Evolutionary conservation across 2,113 vertebrate species (phyloP).

Genomic region (Ancistrus triradiatus): DNA sequence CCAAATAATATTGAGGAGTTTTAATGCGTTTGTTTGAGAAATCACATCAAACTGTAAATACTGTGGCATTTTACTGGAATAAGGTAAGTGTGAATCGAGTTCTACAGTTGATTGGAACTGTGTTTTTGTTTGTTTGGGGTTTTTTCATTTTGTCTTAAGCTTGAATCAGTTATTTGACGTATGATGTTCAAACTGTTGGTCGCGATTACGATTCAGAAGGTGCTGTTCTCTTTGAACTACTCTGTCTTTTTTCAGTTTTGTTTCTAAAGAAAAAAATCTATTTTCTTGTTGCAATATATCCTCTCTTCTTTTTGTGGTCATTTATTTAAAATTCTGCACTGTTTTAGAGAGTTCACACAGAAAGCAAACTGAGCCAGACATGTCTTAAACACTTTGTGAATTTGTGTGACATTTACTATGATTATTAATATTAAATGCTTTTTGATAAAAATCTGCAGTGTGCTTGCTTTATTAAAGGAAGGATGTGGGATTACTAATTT

Average conservation of each 20-base stretch:
- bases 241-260: slow-evolving; percentile 44
- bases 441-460: slow-evolving; percentile 67
- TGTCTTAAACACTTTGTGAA: slow-evolving; percentile 80
- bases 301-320: slow-evolving; percentile 67
- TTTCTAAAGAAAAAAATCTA: slow-evolving; percentile 65
- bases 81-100: slow-evolving; percentile 38
- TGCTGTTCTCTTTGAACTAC: slow-evolving; percentile 68
- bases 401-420: slow-evolving; percentile 75
- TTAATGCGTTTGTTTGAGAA: not conserved
- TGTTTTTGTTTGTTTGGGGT: slow-evolving; percentile 42
- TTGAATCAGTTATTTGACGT: slow-evolving; percentile 58
- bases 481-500: no score
- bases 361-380: slow-evolving; percentile 79
- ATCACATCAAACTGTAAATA: slow-evolving; percentile 41
- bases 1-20: slow-evolving; percentile 28
- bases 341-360: slow-evolving; percentile 70
- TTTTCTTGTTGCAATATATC: slow-evolving; percentile 76
- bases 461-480: slow-evolving; percentile 13
- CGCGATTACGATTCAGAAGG: slow-evolving; percentile 67
- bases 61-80: slow-evolving; percentile 46
- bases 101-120: slow-evolving; percentile 47
- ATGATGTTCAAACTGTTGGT: slow-evolving; percentile 56
- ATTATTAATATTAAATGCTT: slow-evolving; percentile 75
- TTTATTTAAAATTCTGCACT: slow-evolving; percentile 78
- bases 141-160: slow-evolving; percentile 50